phyloP scores from a whole-genome alignment of 2,113 vertebrate genomes.

The Cololabis saira region DNA sequence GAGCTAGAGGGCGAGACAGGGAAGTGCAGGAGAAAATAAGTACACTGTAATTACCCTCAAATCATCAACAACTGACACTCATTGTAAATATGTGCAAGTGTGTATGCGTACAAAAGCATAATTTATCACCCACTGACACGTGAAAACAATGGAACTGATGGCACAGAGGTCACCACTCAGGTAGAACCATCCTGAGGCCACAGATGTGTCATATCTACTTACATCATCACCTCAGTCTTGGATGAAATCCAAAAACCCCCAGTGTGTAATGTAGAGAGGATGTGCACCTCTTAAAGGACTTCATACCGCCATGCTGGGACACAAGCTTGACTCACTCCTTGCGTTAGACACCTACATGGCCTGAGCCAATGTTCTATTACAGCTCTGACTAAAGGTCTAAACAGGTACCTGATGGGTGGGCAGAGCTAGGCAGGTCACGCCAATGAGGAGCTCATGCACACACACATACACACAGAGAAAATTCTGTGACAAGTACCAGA shows the following conservation, averaged over 20 bases:
- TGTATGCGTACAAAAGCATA: conserved; percentile 1
- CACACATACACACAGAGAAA: conserved; percentile 25
- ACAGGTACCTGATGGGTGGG: conserved; percentile 66
- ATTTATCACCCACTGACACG: conserved; percentile 2
- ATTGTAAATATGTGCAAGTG: conserved; percentile 53
- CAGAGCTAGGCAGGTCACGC: conserved; percentile 45
- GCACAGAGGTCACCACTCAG: conserved; percentile 42
- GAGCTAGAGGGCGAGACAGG: conserved; percentile 52
- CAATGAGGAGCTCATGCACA: conserved; percentile 46
- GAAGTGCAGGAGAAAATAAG: conserved; percentile 77
- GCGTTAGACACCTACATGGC: conserved; percentile 50
- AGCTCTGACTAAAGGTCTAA: conserved; percentile 65
- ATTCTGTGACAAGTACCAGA: conserved; percentile 68
- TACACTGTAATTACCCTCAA: conserved; percentile 89
- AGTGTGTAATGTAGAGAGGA: conserved; percentile 3
- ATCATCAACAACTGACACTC: conserved; percentile 65
- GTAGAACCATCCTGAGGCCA: conserved; percentile 41
- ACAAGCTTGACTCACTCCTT: conserved; percentile 37
- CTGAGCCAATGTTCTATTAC: conserved; percentile 47
- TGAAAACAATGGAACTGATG: conserved; percentile 20
- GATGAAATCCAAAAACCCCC: conserved; percentile 39
- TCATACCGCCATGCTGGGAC: conserved; percentile 38
- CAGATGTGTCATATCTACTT: conserved; percentile 36
- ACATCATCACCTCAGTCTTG: conserved; percentile 38
- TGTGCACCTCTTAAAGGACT: conserved; percentile 39